These are phyloP conservation scores for Calliphora vicina DNA, from an alignment of 1,140 invertebrate genomes.

Conservation along the genomic window DNA sequence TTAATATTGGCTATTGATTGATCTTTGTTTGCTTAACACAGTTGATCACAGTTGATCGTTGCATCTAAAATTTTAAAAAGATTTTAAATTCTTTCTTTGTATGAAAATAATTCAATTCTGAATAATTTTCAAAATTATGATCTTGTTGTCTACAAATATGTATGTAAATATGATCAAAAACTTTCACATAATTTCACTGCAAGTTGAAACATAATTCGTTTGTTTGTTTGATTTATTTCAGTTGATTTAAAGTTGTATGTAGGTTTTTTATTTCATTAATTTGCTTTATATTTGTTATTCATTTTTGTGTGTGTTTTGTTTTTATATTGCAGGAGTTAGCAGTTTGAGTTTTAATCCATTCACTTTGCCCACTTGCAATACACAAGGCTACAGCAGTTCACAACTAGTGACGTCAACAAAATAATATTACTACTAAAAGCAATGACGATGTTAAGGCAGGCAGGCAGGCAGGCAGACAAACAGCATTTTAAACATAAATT, in stretches of 20 bases:
- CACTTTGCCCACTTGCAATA: constrained; percentile 86
- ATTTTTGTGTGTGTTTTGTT: not conserved
- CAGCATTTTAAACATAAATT: no score
- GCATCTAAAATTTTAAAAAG: no score
- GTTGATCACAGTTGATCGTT: no score
- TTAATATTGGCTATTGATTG: no score
- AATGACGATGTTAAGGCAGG: not conserved
- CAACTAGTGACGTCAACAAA: constrained; percentile 84
- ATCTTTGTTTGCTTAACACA: no score
- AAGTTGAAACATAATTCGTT: not conserved
- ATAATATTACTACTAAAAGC: constrained; percentile 69
- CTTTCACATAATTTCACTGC: not conserved
- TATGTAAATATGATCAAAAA: no score
- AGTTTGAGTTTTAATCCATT: constrained; percentile 89
- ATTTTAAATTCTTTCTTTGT: no score
- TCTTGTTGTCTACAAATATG: no score
- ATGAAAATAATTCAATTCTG: no score
- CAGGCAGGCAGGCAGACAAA: no score
- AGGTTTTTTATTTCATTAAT: not conserved
- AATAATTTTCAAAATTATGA: no score
- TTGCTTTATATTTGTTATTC: not conserved
- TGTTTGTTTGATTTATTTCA: not conserved
- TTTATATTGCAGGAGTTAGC: constrained; percentile 70
- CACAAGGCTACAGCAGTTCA: constrained; percentile 82
- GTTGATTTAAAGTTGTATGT: not conserved